Evolutionary conservation across 2,797 vertebrate genomes (phyloP).

Genomic region (Macropodus opercularis): DNA sequence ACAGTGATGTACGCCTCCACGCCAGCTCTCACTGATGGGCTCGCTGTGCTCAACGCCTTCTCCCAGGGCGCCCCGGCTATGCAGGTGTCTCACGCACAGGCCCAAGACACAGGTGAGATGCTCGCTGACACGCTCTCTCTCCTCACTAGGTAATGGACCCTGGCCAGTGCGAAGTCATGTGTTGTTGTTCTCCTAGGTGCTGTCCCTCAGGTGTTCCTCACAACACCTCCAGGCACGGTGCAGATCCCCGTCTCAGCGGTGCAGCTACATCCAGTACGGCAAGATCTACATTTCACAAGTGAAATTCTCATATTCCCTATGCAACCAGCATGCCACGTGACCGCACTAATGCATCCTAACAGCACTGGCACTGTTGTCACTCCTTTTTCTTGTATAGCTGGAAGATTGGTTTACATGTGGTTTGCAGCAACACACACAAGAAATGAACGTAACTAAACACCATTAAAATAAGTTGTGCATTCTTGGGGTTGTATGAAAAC

Average conservation of each 20-base stretch:
- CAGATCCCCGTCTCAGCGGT: slow-evolving; percentile 97
- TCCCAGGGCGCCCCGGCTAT: slow-evolving; percentile 91
- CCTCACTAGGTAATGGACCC: too few species aligned
- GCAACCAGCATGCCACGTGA: slow-evolving; percentile 82
- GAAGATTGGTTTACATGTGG: slow-evolving; percentile 19
- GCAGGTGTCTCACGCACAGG: slow-evolving; percentile 95
- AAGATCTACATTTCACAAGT: slow-evolving; percentile 87
- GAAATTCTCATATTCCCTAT: slow-evolving; percentile 83
- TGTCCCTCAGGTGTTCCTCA: slow-evolving; percentile 95
- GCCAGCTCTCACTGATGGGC: slow-evolving; percentile 88
- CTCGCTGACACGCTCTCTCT: too few species aligned
- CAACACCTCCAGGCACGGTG: slow-evolving; percentile 93
- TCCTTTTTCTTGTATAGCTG: too few species aligned
- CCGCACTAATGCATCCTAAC: slow-evolving; percentile 75
- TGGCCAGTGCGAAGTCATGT: too few species aligned
- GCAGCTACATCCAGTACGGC: slow-evolving; percentile 97
- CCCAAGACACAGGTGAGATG: slow-evolving; percentile 90
- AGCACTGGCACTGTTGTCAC: slow-evolving; percentile 62
- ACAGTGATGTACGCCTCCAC: slow-evolving; percentile 97
- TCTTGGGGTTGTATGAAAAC: neutral
- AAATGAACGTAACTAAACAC: slow-evolving; percentile 31
- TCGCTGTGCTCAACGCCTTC: slow-evolving; percentile 97
- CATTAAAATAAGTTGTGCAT: too few species aligned
- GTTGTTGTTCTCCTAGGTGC: slow-evolving; percentile 50
- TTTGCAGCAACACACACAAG: slow-evolving; percentile 26